Evolutionary conservation across 2,113 vertebrate species (phyloP), one percentile per base, ranked within the genome.

Genomic region (Podarcis cretensis): DNA sequence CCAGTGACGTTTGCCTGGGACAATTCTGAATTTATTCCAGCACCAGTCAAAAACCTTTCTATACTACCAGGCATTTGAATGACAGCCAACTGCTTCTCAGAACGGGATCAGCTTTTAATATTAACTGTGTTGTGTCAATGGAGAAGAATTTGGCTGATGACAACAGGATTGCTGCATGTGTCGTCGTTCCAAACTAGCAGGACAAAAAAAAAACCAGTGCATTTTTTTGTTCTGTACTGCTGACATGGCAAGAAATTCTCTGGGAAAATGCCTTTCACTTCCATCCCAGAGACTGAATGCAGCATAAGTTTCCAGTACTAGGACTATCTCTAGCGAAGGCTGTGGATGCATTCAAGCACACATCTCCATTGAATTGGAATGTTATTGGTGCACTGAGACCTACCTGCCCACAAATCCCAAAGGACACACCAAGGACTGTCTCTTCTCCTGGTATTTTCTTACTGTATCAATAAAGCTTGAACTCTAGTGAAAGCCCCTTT

Each of bases 381-480:
- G 25, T 68, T 82, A 12, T 35, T 23, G 21, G 57, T 18, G 23
- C 68, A 43, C 69, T 27, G 4, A 30, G 81, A 83, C 65, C 65
- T 43, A 16, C 7, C 37, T 69, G 25, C 35, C 10, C 10, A 69
- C 3, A 37, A 69, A 43, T 23, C 3, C 65, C n/a, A 10, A 48
- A 59, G 27, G n/a, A n/a, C 14, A 20, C 48, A 43, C 23, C 54
- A 14, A 20, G 43, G 57, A 7, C 16, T 68, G 37, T 65, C 25
- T 37, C 23, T 83, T 83, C 21, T 40, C 35, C 63, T 83, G 48
- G 20, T 85, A 57, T 85, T 32, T 74, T 73, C 83, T 32, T 48
- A 54, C 10, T 57, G 54, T n/a, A 23, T 20, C 59, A 43, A 3
- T 37, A 84, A 54, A 0, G 2, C 1, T 69, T 0, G 0, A 71